Evolutionary conservation across 1,140 invertebrate genomes (phyloP).

Genomic region (Cydia pomonella): DNA sequence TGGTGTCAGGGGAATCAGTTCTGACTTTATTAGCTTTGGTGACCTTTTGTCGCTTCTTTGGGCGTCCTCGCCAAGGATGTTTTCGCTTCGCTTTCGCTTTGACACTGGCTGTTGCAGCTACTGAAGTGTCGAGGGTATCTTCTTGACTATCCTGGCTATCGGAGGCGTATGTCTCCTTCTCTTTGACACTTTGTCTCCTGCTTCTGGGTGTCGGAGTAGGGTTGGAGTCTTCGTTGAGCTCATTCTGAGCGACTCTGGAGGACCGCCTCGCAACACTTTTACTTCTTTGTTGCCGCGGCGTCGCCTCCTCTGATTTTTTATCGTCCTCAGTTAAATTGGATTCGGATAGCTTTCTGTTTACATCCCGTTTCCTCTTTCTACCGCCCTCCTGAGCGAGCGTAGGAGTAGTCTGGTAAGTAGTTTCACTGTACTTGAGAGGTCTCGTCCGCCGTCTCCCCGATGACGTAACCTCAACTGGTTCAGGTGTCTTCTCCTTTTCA

Average conservation of each 20-base stretch:
- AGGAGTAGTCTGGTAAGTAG: slow-evolving; percentile 78
- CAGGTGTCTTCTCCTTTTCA: slow-evolving; percentile 51
- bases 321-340: slow-evolving; percentile 53
- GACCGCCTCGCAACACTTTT: slow-evolving; percentile 73
- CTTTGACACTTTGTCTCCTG: slow-evolving; percentile 59
- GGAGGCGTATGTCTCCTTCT: slow-evolving; percentile 56
- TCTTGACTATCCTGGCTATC: slow-evolving; percentile 78
- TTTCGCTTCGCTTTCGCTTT: slow-evolving; percentile 76
- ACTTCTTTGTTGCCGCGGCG: slow-evolving; percentile 67
- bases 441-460: slow-evolving; percentile 82
- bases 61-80: slow-evolving; percentile 58
- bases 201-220: slow-evolving; percentile 44
- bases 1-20: slow-evolving; percentile 52
- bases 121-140: slow-evolving; percentile 50
- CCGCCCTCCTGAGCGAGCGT: slow-evolving; percentile 48
- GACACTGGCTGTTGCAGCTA: slow-evolving; percentile 40
- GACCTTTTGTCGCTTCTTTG: slow-evolving; percentile 55
- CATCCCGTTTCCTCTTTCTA: slow-evolving; percentile 69
- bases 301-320: slow-evolving; percentile 52
- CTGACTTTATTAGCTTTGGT: slow-evolving; percentile 46
- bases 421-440: slow-evolving; percentile 83
- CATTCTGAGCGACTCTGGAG: slow-evolving; percentile 65
- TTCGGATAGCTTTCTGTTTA: slow-evolving; percentile 66
- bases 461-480: slow-evolving; percentile 80
- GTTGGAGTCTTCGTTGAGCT: slow-evolving; percentile 66